Evolutionary conservation across 1,140 invertebrate genomes (phyloP).

Genomic region (Xylocopa sonorina): DNA sequence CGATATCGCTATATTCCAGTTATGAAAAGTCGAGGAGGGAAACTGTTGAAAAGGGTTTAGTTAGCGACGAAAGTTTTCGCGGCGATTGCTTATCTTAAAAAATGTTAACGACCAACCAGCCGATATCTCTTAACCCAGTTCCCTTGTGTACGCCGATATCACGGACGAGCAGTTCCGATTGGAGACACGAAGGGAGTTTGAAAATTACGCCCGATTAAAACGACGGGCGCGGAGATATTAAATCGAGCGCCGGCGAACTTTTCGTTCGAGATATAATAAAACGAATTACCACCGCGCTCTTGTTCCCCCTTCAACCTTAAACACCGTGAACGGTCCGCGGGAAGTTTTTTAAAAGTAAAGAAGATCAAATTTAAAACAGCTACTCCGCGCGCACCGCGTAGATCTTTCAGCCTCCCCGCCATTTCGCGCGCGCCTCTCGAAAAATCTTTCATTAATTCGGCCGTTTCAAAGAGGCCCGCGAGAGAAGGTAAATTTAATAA

Average conservation of each 20-base stretch:
- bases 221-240: not conserved
- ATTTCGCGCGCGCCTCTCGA: not conserved
- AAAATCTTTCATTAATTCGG: constrained; percentile 6
- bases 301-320: not conserved
- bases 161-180: not conserved
- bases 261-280: not conserved
- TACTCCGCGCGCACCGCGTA: not conserved
- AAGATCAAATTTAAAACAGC: constrained; percentile 1
- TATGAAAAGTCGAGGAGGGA: too few species aligned
- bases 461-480: not conserved
- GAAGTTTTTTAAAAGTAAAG: not conserved
- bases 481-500: constrained; percentile 15
- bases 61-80: constrained; percentile 46
- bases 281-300: not conserved
- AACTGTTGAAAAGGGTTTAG: constrained; percentile 6
- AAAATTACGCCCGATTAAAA: constrained; percentile 15
- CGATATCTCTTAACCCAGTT: not conserved
- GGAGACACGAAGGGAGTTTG: not conserved
- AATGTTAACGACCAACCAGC: constrained; percentile 16
- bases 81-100: not conserved
- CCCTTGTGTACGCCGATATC: not conserved
- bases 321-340: not conserved
- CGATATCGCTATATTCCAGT: too few species aligned
- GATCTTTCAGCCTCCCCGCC: too few species aligned
- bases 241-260: not conserved